Percentiles rank a stretch among this genome's conserved stretches.
Conservation (phyloP, 64 coral and sea anemone species). For the Montipora foliosa region DNA sequence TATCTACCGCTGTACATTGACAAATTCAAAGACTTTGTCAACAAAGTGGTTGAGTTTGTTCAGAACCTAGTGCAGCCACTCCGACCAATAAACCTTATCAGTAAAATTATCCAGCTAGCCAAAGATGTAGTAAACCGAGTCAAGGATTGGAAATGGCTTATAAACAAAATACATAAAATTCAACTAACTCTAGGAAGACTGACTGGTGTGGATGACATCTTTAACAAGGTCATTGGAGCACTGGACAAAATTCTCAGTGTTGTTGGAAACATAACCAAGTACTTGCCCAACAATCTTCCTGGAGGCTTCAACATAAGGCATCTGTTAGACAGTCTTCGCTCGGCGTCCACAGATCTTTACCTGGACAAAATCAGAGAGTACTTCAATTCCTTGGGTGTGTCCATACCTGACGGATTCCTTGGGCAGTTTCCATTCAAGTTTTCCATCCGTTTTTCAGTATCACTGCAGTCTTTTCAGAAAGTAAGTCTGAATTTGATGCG, state of each 20-base stretch:
- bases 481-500: constrained; percentile 68
- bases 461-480: constrained; percentile 72
- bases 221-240: no score
- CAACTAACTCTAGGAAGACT: no score
- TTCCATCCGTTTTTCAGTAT: constrained; percentile 73
- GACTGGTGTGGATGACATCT: no score
- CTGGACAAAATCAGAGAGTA: constrained; percentile 76
- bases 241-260: constrained; percentile 36
- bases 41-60: constrained; percentile 83
- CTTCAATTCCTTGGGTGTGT: constrained; percentile 66
- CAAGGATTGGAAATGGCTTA: no score
- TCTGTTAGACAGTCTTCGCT: constrained; percentile 62
- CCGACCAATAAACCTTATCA: no score
- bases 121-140: no score
- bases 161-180: no score
- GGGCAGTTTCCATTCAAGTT: constrained; percentile 86
- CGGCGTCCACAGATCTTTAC: constrained; percentile 62
- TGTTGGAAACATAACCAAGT: constrained; percentile 58
- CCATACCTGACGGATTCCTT: constrained; percentile 72
- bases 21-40: constrained; percentile 78
- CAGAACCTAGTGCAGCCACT: constrained; percentile 36
- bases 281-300: constrained; percentile 81
- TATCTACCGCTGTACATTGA: constrained; percentile 73
- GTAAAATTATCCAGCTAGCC: no score
- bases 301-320: constrained; percentile 77